Conservation (phyloP, 2,113 vertebrate genomes). For the Campylomormyrus tamandua region DNA sequence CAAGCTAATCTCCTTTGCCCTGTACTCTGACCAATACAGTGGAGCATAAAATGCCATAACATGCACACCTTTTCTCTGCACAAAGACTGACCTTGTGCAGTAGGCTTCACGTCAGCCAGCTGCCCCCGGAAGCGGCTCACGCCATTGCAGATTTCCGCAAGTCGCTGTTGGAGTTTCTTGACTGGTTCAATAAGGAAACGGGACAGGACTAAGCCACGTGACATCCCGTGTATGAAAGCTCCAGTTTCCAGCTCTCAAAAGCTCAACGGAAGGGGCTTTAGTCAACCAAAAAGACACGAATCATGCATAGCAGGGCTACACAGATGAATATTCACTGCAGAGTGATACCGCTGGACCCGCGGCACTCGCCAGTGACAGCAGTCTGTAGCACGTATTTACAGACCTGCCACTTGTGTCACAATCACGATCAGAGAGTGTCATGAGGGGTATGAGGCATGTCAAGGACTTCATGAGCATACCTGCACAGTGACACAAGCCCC, state of each 20-base stretch:
- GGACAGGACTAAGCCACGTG: not conserved
- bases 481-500: not conserved
- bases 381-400: not conserved
- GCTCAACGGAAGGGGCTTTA: not conserved
- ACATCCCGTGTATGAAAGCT: not conserved
- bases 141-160: conserved; percentile 69
- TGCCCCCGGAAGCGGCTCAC: conserved; percentile 75
- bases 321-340: not conserved
- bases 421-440: not conserved
- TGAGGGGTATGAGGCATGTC: not conserved
- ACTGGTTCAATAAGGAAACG: conserved; percentile 49
- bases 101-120: conserved; percentile 71
- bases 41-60: not conserved
- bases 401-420: not conserved
- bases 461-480: too few relatives aligned
- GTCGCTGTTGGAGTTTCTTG: conserved; percentile 65
- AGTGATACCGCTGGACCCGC: not conserved
- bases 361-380: not conserved
- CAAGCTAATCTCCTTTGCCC: not conserved
- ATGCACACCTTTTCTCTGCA: not conserved
- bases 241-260: not conserved
- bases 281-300: not conserved
- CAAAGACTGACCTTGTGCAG: conserved; percentile 68
- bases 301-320: not conserved
- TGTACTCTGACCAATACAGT: not conserved